Conservation (phyloP, 2,113 vertebrate genomes). For the Zonotrichia leucophrys region DNA sequence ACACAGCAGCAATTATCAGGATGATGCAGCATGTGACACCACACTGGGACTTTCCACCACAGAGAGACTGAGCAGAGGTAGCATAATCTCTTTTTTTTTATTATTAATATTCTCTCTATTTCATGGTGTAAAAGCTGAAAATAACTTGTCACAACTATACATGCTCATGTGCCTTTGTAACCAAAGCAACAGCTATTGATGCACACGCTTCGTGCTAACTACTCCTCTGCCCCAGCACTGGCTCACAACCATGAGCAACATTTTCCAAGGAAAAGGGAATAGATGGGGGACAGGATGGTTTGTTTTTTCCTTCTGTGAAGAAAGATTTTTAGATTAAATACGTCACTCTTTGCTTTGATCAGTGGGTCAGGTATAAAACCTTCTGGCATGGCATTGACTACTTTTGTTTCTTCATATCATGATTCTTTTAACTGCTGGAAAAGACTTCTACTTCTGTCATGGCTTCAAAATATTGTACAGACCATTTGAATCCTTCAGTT, state of each 20-base stretch:
- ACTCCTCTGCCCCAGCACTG: constrained; percentile 18
- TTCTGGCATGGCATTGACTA: not conserved
- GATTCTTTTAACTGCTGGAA: not conserved
- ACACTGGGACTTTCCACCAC: constrained; percentile 3
- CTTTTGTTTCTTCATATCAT: not conserved
- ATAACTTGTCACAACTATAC: constrained; percentile 47
- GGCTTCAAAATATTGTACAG: not conserved
- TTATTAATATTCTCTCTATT: constrained; percentile 46
- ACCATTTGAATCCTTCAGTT: not conserved
- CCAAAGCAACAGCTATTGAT: constrained; percentile 68
- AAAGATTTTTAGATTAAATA: not conserved
- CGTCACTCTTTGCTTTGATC: not conserved
- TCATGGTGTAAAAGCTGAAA: constrained; percentile 44
- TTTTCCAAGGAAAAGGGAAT: not conserved
- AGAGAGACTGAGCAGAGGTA: constrained; percentile 32
- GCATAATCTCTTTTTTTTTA: not conserved
- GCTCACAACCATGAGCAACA: not conserved
- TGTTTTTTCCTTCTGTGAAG: not conserved
- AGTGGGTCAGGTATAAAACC: not conserved
- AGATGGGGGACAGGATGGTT: not conserved
- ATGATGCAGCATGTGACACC: constrained; percentile 7
- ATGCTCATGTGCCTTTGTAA: constrained; percentile 45
- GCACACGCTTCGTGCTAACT: not conserved
- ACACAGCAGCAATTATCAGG: not conserved
- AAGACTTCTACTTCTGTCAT: not conserved